Base-by-base conservation (phyloP, 2,888 invertebrate species). In the Noctua comes region DNA sequence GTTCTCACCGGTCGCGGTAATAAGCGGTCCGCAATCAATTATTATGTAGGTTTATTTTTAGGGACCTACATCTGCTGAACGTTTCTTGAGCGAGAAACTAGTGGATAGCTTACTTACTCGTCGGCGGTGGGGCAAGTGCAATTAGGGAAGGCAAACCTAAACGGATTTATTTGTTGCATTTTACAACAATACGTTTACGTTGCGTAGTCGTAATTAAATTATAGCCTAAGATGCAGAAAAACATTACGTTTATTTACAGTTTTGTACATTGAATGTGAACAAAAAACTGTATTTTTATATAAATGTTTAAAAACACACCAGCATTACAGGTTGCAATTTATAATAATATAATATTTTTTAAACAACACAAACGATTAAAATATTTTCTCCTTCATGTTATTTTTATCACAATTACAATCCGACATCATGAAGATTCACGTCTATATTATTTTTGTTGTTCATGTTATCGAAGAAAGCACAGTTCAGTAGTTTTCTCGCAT, bases 381-480 rank as follows among this genome's bases (percentile, higher is more conserved):
- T 69, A 27, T 77, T 54, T 64, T 46, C 24, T 40, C 8, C 0
- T 62, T 70, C 59, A 51, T 65, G 7, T 51, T 51, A 16, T 57
- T 40, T 64, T 59, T 46, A 48, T 69, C 21, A 54, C n/a, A 31
- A 68, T 46, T n/a, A 4, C 6, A n/a, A 51, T 36, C n/a, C n/a
- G 43, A 59, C n/a, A 24, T 24, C 69, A 7, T 48, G 4, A 13
- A 54, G 1, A 51, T 31, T 68, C 18, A 10, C 10, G 5, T 68
- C 5, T 27, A 51, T 43, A 43, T 16, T 64, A n/a, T 31, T 43
- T 68, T 51, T 62, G 21, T 16, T 54, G 31, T 10, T 21, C 43
- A 27, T 65, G 13, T 18, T 83, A 76, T 76, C 79, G 13, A 27
- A 71, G 73, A 66, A 83, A 79, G 18, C 27, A 73, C 57, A 43